Base-by-base conservation (phyloP, 2,113 vertebrate genomes). In the Petroica traversi region DNA sequence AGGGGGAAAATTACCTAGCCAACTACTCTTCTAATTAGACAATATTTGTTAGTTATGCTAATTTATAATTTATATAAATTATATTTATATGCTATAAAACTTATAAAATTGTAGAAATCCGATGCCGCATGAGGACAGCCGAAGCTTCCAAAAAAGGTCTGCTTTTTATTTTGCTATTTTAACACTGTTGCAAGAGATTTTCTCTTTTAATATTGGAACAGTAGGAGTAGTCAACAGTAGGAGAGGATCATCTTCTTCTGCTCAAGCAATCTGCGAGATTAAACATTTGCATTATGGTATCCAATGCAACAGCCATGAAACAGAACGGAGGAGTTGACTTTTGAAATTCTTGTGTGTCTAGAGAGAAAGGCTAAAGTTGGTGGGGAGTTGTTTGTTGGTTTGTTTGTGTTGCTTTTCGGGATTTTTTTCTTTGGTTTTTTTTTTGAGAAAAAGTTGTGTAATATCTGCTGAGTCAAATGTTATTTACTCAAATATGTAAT, bases 371-470 rank as follows among this genome's bases (percentile, higher is more conserved):
- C 15, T 76, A 14, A 55, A 45, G 8, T 16, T 58, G 19, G 6
- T 36, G 4, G 2, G 20, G 13, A 24, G 22, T 11, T 54, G 22
- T n/a, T 40, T 59, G 19, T 59, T 58, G 12, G 11, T n/a, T 45
- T 54, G 9, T 34, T 41, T 38, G 19, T 46, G 7, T 15, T 15
- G 2, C 0, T 28, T 61, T 68, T 24, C 3, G 7, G 1, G 2
- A 6, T 31, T 58, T 26, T 11, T 75, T 33, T 4, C n/a, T 61
- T 54, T 16, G 15, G 8, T 10, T 1, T 11, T 33, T 38, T 34
- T 45, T 71, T 71, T 33, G 29, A 63, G 33, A 51, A 86, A 72
- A 61, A n/a, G 19, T 38, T 64, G 15, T 38, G 46, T 67, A 72
- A 2, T 51, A 11, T 29, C 14, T 71, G 34, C 34, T 78, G 25